Conservation (phyloP, 2,113 vertebrate genomes). For the Misgurnus anguillicaudatus region DNA sequence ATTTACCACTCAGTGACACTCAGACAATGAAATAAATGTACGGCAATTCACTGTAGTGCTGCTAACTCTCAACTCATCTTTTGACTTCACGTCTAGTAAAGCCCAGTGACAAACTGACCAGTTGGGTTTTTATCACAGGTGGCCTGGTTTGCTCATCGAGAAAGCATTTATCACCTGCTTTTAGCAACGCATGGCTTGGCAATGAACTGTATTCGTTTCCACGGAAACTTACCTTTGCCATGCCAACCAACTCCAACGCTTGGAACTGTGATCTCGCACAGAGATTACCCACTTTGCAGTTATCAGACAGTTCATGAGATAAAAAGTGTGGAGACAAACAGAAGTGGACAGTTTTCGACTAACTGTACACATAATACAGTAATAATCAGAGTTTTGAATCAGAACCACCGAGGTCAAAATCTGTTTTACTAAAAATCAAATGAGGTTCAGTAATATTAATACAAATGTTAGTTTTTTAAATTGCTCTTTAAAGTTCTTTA, state of each 20-base stretch:
- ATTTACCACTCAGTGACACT: neutral
- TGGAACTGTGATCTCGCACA: conserved; percentile 49
- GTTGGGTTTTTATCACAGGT: conserved; percentile 37
- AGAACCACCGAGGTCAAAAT: neutral
- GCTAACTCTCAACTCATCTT: conserved; percentile 8
- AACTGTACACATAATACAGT: neutral
- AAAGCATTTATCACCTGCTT: conserved; percentile 55
- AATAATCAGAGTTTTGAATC: neutral
- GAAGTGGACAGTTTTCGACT: conserved; percentile 4
- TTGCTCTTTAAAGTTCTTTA: too few relatives aligned
- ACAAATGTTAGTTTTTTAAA: too few relatives aligned
- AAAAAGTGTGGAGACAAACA: conserved; percentile 24
- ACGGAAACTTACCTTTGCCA: conserved; percentile 56
- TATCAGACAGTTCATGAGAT: conserved; percentile 42
- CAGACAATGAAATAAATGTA: neutral
- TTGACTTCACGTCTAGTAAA: neutral
- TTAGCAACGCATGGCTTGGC: conserved; percentile 50
- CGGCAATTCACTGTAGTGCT: neutral
- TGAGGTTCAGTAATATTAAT: too few relatives aligned
- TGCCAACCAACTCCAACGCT: conserved; percentile 54
- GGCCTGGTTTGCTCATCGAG: conserved; percentile 45
- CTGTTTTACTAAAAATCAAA: neutral
- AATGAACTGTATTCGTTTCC: conserved; percentile 50
- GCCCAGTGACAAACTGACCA: neutral
- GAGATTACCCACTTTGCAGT: conserved; percentile 49